Conservation (phyloP, 2,888 invertebrate genomes). For the Macroteleia sp. region DNA sequence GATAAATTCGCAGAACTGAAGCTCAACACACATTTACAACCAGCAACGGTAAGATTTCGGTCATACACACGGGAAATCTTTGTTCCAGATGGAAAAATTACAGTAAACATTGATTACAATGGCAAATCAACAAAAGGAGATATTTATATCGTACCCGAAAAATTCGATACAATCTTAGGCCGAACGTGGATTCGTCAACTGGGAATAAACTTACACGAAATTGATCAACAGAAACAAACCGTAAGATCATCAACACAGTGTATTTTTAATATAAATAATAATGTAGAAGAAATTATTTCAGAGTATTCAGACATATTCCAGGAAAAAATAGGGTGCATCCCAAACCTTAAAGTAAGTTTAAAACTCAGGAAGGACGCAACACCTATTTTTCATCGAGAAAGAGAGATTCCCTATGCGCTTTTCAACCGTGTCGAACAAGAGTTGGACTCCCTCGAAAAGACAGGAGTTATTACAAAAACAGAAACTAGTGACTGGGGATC, state of each 20-base stretch:
- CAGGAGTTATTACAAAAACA: constrained; percentile 27
- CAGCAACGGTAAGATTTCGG: constrained; percentile 8
- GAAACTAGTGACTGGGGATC: constrained; percentile 43
- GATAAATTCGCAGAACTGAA: constrained; percentile 14
- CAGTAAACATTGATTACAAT: background rate
- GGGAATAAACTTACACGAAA: background rate
- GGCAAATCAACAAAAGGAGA: background rate
- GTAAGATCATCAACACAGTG: background rate
- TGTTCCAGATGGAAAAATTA: constrained; percentile 9
- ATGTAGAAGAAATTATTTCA: constrained; percentile 17
- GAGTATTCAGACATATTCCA: constrained; percentile 25
- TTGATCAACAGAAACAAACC: constrained; percentile 1
- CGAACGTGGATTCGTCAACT: background rate
- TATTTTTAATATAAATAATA: background rate
- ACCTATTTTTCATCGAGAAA: constrained; percentile 26
- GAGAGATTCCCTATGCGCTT: constrained; percentile 35
- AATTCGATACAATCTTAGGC: background rate
- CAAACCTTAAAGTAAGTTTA: constrained; percentile 7
- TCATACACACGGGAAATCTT: constrained; percentile 24
- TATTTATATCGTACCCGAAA: constrained; percentile 11
- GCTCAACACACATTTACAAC: background rate
- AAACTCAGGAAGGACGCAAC: constrained; percentile 18
- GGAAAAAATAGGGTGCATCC: constrained; percentile 28
- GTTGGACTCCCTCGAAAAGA: constrained; percentile 19
- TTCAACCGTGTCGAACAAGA: constrained; percentile 11